Evolutionary conservation across 2,888 invertebrate genomes (phyloP), one percentile per base, ranked within the genome.

Genomic region (Lysandra bellargus): DNA sequence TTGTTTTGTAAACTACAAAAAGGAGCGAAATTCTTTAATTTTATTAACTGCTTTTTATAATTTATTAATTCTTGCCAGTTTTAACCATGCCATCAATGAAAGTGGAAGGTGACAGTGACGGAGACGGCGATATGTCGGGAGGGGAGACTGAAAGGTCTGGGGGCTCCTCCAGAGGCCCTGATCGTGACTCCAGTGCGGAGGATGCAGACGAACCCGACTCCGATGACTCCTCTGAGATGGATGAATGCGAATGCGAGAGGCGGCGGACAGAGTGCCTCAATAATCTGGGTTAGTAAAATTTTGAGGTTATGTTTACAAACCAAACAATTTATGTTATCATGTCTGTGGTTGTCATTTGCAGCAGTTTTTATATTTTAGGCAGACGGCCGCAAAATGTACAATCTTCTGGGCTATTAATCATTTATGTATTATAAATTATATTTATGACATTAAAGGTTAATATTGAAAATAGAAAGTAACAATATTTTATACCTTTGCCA

Each of bases 221-320:
- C 23, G 97, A 97, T 92, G 97, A 97, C 89, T 97, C 97, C 80
- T 97, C 97, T 80, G 99, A 99, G 92, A 97, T 99, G 97, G 98
- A 99, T 89, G 98, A 98, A 88, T 97, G 96, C 83, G 98, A 98
- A 92, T 98, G 98, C 85, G 98, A 98, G 87, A 95, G 96, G 80
- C 95, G 98, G 79, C 95, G 98, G 82, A 96, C 96, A 83, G 98
- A 98, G 87, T 97, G 98, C 85, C 95, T 98, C 83, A 97, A 98
- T 85, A 98, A 98, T 88, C 95, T 99, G 89, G 92, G 96, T 96
- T 78, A 77, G 80, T 82, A 14, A 80, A 75, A 12, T 81, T 87
- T 89, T 86, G 84, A 93, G 94, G 94, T 94, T 94, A 94, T 94
- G 94, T 94, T 94, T 94, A 94, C 93, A 91, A 94, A 93, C 83